Conservation (phyloP, 2,797 vertebrate species). For the Chloroceryle amazona region DNA sequence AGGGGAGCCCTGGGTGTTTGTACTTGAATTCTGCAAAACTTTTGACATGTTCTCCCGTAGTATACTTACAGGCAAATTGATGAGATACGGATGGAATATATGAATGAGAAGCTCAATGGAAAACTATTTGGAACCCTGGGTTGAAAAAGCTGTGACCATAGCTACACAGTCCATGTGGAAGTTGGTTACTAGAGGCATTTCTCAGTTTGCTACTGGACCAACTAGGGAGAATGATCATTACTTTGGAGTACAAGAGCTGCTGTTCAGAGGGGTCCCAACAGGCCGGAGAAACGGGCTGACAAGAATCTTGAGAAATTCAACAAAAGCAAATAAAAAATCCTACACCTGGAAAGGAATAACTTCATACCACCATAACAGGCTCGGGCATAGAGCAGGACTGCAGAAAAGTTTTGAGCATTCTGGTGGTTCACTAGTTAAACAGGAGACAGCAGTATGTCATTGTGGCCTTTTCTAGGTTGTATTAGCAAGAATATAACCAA, state of each 20-base stretch:
- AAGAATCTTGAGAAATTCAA: neutral
- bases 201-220: neutral
- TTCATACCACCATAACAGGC: neutral
- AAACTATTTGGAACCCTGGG: neutral
- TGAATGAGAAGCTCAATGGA: neutral
- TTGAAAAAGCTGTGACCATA: neutral
- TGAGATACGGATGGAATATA: neutral
- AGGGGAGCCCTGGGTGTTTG: neutral
- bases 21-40: neutral
- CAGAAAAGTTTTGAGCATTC: neutral
- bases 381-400: neutral
- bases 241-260: neutral
- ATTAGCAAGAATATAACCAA: neutral
- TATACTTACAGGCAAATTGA: neutral
- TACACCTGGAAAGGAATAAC: neutral
- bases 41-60: neutral
- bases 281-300: neutral
- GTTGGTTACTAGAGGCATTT: neutral
- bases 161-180: neutral
- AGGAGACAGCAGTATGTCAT: neutral
- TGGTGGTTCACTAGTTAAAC: neutral
- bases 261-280: neutral
- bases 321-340: neutral
- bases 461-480: neutral
- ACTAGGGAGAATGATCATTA: neutral